Conservation (phyloP, 1,140 invertebrate species). For the Diorhabda sublineata region DNA sequence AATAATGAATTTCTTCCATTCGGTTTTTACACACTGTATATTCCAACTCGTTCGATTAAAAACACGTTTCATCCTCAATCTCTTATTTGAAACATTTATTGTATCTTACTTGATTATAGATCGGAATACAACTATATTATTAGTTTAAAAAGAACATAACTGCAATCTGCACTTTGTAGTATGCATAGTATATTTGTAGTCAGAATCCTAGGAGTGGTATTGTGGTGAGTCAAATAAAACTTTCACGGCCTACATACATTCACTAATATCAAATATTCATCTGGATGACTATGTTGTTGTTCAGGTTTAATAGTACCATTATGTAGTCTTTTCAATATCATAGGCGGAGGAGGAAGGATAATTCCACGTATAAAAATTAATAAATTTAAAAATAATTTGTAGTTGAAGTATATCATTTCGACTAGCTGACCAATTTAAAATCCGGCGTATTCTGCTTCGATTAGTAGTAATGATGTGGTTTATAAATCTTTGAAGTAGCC, state of each 20-base stretch:
- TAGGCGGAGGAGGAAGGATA: conserved; percentile 4
- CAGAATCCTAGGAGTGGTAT: conserved; percentile 5
- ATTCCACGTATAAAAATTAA: neutral
- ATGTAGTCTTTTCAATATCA: conserved; percentile 12
- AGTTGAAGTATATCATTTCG: neutral
- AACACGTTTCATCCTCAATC: too few species aligned
- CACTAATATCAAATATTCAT: neutral
- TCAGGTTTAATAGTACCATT: conserved; percentile 9
- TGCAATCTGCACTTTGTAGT: conserved; percentile 4
- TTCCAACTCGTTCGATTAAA: too few species aligned
- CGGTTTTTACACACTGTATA: too few species aligned
- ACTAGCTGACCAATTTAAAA: neutral
- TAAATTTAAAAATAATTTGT: neutral
- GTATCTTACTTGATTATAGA: too few species aligned
- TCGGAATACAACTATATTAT: too few species aligned
- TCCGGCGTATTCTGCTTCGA: neutral
- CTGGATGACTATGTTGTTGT: conserved; percentile 7
- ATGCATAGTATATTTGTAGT: neutral
- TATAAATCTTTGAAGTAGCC: neutral
- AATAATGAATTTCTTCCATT: too few species aligned
- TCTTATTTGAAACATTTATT: too few species aligned
- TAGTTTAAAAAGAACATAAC: too few species aligned
- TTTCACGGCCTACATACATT: neutral
- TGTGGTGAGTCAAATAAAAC: neutral
- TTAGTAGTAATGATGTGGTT: neutral